Evolutionary conservation across 2,113 vertebrate species (phyloP).

Genomic region (Phylloscopus trochilus): DNA sequence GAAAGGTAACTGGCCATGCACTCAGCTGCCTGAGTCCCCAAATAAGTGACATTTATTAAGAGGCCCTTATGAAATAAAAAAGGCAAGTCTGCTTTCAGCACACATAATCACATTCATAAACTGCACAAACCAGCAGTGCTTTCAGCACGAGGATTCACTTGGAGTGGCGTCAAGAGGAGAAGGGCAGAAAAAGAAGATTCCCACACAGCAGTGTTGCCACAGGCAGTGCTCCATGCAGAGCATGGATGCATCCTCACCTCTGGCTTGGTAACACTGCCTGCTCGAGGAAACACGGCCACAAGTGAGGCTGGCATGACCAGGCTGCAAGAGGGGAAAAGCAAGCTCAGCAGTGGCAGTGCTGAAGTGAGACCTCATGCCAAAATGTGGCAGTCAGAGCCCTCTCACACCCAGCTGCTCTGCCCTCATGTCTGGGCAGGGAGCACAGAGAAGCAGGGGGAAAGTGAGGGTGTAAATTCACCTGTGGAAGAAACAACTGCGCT

Average conservation of each 20-base stretch:
- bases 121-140: neutral
- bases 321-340: neutral
- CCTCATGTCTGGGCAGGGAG: neutral
- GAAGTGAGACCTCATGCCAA: neutral
- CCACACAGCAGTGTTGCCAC: neutral
- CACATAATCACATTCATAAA: neutral
- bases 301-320: neutral
- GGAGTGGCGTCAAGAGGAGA: neutral
- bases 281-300: neutral
- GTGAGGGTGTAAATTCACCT: neutral
- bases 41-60: slow-evolving; percentile 48
- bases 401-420: neutral
- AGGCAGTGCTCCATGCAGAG: neutral
- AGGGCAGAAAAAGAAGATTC: neutral
- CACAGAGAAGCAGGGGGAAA: neutral
- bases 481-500: neutral
- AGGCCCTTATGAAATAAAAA: slow-evolving; percentile 1
- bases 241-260: neutral
- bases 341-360: neutral
- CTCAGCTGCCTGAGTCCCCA: neutral
- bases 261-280: neutral
- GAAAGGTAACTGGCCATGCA: neutral
- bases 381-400: neutral
- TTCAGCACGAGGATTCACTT: slow-evolving; percentile 11
- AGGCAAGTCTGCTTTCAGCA: neutral